Percentiles rank a stretch among this genome's conserved stretches.
Conservation (phyloP, 2,888 invertebrate species). For the Peribatodes rhomboidaria region DNA sequence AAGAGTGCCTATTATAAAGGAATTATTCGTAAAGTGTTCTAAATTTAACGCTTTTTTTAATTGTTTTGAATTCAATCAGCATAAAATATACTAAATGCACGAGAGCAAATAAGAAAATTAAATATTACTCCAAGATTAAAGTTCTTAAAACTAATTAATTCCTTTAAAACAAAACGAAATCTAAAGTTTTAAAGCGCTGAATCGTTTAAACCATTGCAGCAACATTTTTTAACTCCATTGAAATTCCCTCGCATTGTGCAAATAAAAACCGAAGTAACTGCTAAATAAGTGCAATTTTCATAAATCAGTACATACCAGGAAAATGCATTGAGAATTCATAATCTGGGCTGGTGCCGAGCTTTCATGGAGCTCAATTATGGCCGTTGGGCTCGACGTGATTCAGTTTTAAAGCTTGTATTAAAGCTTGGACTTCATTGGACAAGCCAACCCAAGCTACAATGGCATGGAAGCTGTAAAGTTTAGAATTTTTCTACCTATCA, state of each 20-base stretch:
- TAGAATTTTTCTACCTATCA: too few relatives aligned
- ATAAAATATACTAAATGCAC: too few relatives aligned
- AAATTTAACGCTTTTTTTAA: too few relatives aligned
- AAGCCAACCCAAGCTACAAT: too few relatives aligned
- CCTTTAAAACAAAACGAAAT: background rate
- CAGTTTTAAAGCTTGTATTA: background rate
- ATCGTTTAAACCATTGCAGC: background rate
- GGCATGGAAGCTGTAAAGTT: background rate
- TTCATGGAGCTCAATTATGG: constrained; percentile 6
- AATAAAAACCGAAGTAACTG: background rate
- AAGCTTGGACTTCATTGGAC: background rate
- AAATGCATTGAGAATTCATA: constrained; percentile 37
- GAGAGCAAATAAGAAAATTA: too few relatives aligned
- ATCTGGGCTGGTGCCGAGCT: constrained; percentile 15
- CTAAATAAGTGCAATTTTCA: constrained; percentile 23
- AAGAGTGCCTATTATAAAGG: too few relatives aligned
- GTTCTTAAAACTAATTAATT: too few relatives aligned
- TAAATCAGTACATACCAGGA: constrained; percentile 21
- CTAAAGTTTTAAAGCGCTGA: background rate
- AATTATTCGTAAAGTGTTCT: too few relatives aligned
- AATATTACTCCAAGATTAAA: too few relatives aligned
- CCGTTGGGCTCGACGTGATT: background rate
- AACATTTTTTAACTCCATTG: constrained; percentile 7
- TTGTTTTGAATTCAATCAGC: too few relatives aligned
- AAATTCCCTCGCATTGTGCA: background rate